Conservation (phyloP, 2,797 vertebrate species). For the Sus cebifrons region DNA sequence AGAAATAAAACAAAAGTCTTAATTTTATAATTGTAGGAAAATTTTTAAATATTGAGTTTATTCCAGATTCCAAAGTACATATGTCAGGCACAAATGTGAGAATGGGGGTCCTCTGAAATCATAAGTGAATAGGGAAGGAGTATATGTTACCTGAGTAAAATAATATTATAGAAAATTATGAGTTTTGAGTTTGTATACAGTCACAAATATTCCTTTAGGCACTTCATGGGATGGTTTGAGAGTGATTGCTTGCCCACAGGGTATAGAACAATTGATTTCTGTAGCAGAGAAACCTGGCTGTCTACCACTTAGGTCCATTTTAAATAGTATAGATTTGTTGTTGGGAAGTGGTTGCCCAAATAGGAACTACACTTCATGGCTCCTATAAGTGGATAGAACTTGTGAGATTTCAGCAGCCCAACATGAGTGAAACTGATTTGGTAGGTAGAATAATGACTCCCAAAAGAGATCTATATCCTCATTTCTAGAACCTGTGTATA, state of each 20-base stretch:
- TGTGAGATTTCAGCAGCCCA: not conserved
- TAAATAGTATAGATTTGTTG: not conserved
- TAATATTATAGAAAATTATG: not conserved
- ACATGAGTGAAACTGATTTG: not conserved
- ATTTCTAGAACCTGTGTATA: not conserved
- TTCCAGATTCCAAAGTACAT: not conserved
- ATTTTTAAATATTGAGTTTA: not conserved
- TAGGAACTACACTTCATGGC: not conserved
- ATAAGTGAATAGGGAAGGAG: too few relatives aligned
- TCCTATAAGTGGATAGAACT: not conserved
- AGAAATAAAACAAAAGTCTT: not conserved
- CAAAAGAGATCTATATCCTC: not conserved
- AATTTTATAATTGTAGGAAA: not conserved
- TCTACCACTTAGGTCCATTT: not conserved
- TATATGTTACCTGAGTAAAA: not conserved
- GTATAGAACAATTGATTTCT: not conserved
- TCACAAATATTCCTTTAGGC: not conserved
- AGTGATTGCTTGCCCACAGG: too few relatives aligned
- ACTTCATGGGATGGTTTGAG: not conserved
- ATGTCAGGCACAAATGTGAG: not conserved
- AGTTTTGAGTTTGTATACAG: not conserved
- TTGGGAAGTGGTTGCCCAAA: not conserved
- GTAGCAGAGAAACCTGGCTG: not conserved
- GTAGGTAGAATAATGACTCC: not conserved
- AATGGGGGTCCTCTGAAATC: not conserved